Base-by-base conservation (phyloP, 2,888 invertebrate genomes). In the Hypomecis atomaria region DNA sequence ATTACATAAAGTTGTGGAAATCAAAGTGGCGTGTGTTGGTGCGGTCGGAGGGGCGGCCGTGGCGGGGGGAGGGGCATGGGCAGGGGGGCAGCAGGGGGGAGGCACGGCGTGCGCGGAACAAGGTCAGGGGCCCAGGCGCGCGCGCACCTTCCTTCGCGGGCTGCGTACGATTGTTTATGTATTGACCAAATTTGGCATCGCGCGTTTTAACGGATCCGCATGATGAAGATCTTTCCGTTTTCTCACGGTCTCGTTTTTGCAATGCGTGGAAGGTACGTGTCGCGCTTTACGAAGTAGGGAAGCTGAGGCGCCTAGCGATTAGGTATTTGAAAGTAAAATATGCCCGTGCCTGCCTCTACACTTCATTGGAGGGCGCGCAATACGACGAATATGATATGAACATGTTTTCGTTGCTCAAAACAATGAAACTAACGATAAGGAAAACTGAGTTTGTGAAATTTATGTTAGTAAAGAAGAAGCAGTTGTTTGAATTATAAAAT, bases 71-170 rank as follows among this genome's bases (percentile, higher is more conserved):
- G 60, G 68, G 65, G 70, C 23, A 23, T 3, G 3, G 73, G 70
- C 65, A 69, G 63, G 76, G 65, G 76, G 67, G 60, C 67, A 64
- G 70, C 68, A 57, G 67, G 74, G 71, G 70, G 81, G 75, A 75
- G 78, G 74, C 71, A 71, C 77, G 71, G 79, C 79, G 82, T 79
- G 83, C 78, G 78, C 76, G 66, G 73, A 77, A 76, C 89, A 88
- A 89, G 89, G 89, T 87, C 89, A 87, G 89, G 86, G 89, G 89
- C 88, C 88, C 87, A 80, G 71, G 74, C 78, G 78, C 82, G 81
- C 78, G 81, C 84, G 79, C 83, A 79, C 76, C 65, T 62, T 63
- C 72, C 73, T 72, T 76, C 75, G 71, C 72, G 75, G 73, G 63
- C 72, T 69, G 70, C 62, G 67, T 68, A 68, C 69, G 67, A 66